A percentile compares a stretch with the other conserved stretches of the same genome.
phyloP scores from a whole-genome alignment of 1,140 invertebrate genomes.

The Hormaphis cornu region DNA sequence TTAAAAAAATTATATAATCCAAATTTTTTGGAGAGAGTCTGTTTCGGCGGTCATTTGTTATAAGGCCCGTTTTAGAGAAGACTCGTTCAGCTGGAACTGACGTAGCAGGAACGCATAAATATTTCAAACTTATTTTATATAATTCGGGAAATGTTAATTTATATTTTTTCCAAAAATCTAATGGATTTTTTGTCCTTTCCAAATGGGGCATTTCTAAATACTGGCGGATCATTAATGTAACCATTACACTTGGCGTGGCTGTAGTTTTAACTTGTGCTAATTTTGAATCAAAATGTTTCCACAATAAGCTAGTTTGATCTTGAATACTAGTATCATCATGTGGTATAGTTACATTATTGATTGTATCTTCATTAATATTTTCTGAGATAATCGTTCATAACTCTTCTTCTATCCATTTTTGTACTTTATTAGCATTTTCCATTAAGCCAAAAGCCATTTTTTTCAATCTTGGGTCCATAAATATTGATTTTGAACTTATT shows the following conservation, averaged over 20 bases:
- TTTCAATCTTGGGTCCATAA: background rate
- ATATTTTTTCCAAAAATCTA: background rate
- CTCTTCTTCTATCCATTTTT: background rate
- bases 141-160: background rate
- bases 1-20: background rate
- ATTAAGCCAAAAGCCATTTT: background rate
- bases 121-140: background rate
- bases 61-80: background rate
- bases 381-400: background rate
- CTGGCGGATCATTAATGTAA: background rate
- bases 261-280: background rate
- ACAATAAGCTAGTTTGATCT: background rate
- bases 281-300: background rate
- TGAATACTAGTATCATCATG: background rate
- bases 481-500: background rate
- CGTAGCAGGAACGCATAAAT: background rate
- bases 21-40: background rate
- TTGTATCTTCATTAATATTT: background rate
- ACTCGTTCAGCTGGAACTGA: background rate
- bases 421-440: background rate
- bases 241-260: background rate
- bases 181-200: background rate
- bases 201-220: background rate
- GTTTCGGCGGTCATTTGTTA: no score
- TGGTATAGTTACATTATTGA: background rate